Base-by-base conservation (phyloP, 2,797 vertebrate species). In the Leptodactylus fallax region DNA sequence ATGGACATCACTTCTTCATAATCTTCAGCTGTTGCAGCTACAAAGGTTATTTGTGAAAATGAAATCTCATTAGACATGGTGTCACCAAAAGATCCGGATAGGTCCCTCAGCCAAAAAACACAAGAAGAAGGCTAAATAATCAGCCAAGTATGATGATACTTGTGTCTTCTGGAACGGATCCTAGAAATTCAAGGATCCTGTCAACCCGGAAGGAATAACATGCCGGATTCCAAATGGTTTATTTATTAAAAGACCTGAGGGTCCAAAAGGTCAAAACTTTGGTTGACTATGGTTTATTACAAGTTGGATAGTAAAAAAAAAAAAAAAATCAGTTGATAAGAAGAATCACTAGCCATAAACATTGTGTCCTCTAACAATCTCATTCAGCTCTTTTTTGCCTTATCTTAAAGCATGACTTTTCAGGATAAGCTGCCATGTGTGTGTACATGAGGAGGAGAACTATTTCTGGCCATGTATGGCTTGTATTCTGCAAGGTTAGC, bases 1-100 rank as follows among this genome's bases (percentile, higher is more conserved):
- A 60, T 79, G 55, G 78, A 79, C 78, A 79, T 60, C 25, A 60
- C 55, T 11, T 36, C 78, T 36, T 79, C 55, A 36, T 79, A 60
- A 23, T 79, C 53, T 79, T 36, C 78, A 58, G 78, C 78, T 17
- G 14, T 60, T 4, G 78, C 78, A 19, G 78, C 55, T 21, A 60
- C 23, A 36, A 79, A 58, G 36, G 11, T 7, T 27, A 79, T 60
- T 45, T 58, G 23, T 58, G 77, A 3, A 23, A 23, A 53, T 12
- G 21, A 76, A 53, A 19, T 53, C 3, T 76, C 19, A 2, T 51
- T 21, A 0, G 55, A 36, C 55, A 79, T 79, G n/a, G 25, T 60
- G 77, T 45, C 77, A 76, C 72, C 21, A 13, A 4, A 7, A 2
- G 21, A 76, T n/a, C 49, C 21, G 3, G 25, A 36, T 45, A 12